Conservation (phyloP, 2,888 invertebrate species). For the Tiliacea citrago region DNA sequence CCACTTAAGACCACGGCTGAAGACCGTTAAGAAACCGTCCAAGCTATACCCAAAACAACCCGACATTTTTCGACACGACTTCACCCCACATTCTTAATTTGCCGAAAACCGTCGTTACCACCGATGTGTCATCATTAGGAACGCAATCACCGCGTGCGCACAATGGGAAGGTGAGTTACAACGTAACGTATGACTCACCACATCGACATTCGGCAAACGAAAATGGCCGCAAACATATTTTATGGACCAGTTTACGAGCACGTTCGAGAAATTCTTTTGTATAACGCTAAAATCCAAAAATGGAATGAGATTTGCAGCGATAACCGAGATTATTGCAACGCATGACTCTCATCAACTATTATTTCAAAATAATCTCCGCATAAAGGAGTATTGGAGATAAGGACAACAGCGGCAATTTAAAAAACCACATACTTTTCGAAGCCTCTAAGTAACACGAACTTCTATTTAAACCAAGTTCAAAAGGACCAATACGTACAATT, state of each 20-base stretch:
- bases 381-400: constrained; percentile 34
- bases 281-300: constrained; percentile 37
- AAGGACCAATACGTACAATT: background rate
- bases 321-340: constrained; percentile 5
- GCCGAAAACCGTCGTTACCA: constrained; percentile 55
- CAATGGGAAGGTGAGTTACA: constrained; percentile 70
- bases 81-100: constrained; percentile 57
- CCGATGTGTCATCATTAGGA: constrained; percentile 68
- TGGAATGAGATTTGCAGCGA: constrained; percentile 42
- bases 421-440: constrained; percentile 38
- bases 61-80: constrained; percentile 26
- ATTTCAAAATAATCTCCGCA: constrained; percentile 18
- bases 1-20: background rate
- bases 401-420: constrained; percentile 24
- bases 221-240: constrained; percentile 67
- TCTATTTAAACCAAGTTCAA: constrained; percentile 7
- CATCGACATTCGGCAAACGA: constrained; percentile 69
- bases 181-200: constrained; percentile 72
- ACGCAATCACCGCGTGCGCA: constrained; percentile 65
- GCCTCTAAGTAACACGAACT: constrained; percentile 34
- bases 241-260: constrained; percentile 64
- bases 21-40: constrained; percentile 21
- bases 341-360: constrained; percentile 16
- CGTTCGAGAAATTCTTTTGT: constrained; percentile 61
- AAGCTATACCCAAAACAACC: constrained; percentile 23